phyloP scores from a whole-genome alignment of 2,113 vertebrate species.

The Pterocles burchelli region DNA sequence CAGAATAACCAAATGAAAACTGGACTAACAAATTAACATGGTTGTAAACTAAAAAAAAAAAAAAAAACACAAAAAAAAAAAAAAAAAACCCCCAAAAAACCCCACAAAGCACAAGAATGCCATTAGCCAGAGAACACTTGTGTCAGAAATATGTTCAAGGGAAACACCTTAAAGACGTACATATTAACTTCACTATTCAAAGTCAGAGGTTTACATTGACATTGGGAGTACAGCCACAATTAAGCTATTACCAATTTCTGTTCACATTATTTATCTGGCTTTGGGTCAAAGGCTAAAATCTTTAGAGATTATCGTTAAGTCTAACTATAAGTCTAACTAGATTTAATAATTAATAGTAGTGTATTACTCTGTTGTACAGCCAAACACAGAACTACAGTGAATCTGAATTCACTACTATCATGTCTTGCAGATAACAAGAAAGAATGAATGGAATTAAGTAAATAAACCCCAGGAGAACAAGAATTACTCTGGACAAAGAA shows the following conservation, averaged over 20 bases:
- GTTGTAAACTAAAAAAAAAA: background rate
- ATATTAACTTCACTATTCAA: background rate
- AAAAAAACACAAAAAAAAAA: background rate
- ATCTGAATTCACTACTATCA: background rate
- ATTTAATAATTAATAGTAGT: constrained; percentile 1
- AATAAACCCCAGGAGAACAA: background rate
- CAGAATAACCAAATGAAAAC: background rate
- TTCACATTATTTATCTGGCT: background rate
- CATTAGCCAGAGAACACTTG: background rate
- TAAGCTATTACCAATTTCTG: background rate
- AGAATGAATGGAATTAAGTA: background rate
- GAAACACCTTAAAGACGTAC: background rate
- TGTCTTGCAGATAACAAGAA: background rate
- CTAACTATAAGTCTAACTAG: background rate
- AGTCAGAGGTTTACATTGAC: background rate
- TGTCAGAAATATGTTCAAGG: background rate
- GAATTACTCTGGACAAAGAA: background rate
- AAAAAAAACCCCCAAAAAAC: background rate
- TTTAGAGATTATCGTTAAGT: background rate
- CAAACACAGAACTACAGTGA: background rate
- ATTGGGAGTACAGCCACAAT: background rate
- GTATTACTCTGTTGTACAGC: background rate
- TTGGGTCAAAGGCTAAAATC: constrained; percentile 43
- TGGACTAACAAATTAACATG: background rate
- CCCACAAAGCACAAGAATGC: background rate